Conservation (phyloP, 2,113 vertebrate species). For the Paralichthys olivaceus region DNA sequence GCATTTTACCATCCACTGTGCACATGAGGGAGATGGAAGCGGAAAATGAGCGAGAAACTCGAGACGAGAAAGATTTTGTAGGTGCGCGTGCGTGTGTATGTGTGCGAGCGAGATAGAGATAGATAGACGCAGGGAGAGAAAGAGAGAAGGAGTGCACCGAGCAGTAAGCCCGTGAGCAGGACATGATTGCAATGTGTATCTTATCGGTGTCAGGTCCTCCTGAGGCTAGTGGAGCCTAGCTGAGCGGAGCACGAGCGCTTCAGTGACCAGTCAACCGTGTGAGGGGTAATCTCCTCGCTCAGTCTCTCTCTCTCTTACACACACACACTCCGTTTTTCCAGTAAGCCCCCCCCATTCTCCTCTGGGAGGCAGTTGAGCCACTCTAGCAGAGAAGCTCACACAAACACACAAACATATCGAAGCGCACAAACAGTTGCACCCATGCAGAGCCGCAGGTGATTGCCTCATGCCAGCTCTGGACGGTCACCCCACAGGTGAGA, state of each 20-base stretch:
- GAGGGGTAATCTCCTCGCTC: constrained; percentile 82
- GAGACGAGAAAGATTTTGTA: constrained; percentile 14
- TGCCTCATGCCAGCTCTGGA: constrained; percentile 68
- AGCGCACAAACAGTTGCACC: constrained; percentile 39
- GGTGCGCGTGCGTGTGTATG: constrained; percentile 36
- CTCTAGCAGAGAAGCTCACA: constrained; percentile 39
- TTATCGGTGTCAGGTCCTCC: constrained; percentile 85
- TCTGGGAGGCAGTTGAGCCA: constrained; percentile 68
- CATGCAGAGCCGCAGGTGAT: constrained; percentile 71
- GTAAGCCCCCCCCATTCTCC: constrained; percentile 51
- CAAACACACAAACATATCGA: constrained; percentile 55
- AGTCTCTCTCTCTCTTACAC: constrained; percentile 44
- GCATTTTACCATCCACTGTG: constrained; percentile 33
- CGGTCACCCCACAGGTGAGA: constrained; percentile 65
- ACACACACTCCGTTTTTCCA: constrained; percentile 34
- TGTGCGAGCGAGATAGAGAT: constrained; percentile 49
- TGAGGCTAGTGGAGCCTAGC: constrained; percentile 82
- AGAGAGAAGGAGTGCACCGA: constrained; percentile 65
- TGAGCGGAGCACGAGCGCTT: constrained; percentile 80
- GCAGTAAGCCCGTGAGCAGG: constrained; percentile 83
- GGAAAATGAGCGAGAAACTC: constrained; percentile 30
- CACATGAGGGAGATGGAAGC: constrained; percentile 2
- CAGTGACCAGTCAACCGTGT: constrained; percentile 85
- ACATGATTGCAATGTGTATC: constrained; percentile 87
- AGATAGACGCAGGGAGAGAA: constrained; percentile 64